Base-by-base conservation (phyloP, 2,113 vertebrate genomes). In the Ictalurus punctatus region DNA sequence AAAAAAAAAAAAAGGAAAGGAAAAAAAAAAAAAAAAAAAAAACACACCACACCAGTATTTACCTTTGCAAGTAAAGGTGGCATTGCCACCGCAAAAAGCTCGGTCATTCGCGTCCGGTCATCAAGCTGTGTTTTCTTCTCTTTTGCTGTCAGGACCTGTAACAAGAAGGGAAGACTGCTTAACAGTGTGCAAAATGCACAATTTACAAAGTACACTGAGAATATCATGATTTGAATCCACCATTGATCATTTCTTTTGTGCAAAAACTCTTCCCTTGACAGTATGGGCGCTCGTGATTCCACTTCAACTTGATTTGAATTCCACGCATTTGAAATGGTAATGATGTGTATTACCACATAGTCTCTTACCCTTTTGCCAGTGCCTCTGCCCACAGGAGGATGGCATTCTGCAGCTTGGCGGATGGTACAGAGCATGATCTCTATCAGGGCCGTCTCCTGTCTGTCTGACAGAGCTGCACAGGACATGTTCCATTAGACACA, bases 351-450 rank as follows among this genome's bases (percentile, higher is more conserved):
- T 34, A 30, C 16, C 48, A 80, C 27, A 44, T 12, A 3, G 6
- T 13, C 34, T 40, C 94, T 94, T 97, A 99, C 98, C 97, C 98
- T 97, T 94, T 99, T 99, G n/a, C 98, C 98, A 6, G 98, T 97
- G 92, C 98, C 98, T 96, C 98, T 97, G 94, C 98, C 98, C 90
- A 99, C 97, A 78, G 98, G 98, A 89, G 98, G 98, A 93, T 99
- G 98, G 93, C 98, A 99, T 94, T 99, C 98, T 74, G 98, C 97
- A 48, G 98, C 98, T 93, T 99, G 98, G 85, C 98, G 97, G 93
- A 99, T 98, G 90, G 98, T 99, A 95, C 98, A 99, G 87, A 99
- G 96, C 98, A 99, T 97, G 91, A 99, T 99, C 95, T 99, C 98
- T 91, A 99, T 98, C 94, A 99, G 96, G 67, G 98, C 98, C 0